Conservation (phyloP, 2,113 vertebrate species). For the Sterna hirundo region DNA sequence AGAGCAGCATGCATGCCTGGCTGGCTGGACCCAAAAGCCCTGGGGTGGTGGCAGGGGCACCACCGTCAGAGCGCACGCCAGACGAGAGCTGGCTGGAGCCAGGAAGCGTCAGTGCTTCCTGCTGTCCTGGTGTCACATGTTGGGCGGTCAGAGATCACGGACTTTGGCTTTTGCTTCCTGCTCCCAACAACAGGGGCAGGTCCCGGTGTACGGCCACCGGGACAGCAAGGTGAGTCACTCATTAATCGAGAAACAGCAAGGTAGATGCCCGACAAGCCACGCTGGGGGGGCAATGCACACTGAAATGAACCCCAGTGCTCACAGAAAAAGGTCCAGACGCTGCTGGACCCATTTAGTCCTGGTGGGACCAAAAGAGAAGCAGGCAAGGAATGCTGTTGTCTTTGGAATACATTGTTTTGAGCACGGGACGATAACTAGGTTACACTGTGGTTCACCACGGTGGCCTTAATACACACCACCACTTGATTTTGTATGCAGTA, state of each 20-base stretch:
- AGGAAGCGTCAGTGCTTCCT: not conserved
- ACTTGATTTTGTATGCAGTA: not conserved
- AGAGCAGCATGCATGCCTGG: not conserved
- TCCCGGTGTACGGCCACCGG: not conserved
- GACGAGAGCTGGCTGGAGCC: not conserved
- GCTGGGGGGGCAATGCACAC: rapidly evolving
- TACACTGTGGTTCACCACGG: rapidly evolving
- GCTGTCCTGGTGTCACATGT: not conserved
- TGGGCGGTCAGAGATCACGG: rapidly evolving
- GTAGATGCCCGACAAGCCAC: not conserved
- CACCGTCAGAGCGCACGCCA: not conserved
- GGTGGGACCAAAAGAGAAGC: not conserved
- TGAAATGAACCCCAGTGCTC: not conserved
- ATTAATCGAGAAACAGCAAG: not conserved
- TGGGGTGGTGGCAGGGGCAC: not conserved
- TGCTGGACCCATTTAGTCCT: not conserved
- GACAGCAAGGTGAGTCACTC: not conserved
- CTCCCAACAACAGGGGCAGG: not conserved
- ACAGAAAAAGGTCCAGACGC: not conserved
- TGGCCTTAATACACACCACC: not conserved
- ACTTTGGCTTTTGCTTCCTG: slow-evolving; percentile 47
- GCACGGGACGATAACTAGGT: not conserved
- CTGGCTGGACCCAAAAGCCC: not conserved
- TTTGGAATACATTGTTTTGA: not conserved
- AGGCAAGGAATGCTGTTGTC: rapidly evolving